These are phyloP conservation scores for Zoroaster sp. DNA, from an alignment of 53 echinoderm and acorn worm genomes.

Conservation along the genomic window DNA sequence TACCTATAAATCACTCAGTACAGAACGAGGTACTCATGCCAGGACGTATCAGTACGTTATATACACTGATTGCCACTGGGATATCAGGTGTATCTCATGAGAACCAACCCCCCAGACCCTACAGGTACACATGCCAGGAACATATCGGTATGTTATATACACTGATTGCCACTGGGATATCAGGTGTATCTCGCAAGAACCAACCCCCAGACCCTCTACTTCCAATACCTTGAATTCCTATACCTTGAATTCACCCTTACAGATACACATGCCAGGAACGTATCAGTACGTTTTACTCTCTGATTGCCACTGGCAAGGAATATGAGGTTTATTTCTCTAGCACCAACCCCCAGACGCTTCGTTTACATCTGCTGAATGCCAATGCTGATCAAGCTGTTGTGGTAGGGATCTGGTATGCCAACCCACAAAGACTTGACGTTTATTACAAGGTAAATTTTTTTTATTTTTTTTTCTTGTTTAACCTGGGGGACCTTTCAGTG, in stretches of 20 bases:
- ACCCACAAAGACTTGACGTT: constrained; percentile 92
- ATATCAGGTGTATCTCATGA: not conserved
- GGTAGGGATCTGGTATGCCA: constrained; percentile 88
- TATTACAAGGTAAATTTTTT: constrained; percentile 60
- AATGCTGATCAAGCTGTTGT: constrained; percentile 59
- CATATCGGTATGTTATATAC: not conserved
- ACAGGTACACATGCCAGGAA: not conserved
- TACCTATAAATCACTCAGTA: no score
- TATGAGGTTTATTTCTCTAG: constrained; percentile 92
- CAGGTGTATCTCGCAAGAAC: not conserved
- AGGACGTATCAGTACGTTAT: not conserved
- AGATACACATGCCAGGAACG: constrained; percentile 68
- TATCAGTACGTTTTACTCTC: constrained; percentile 82
- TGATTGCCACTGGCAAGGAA: constrained; percentile 69
- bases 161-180: not conserved
- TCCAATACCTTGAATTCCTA: not conserved
- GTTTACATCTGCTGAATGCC: constrained; percentile 78
- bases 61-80: not conserved
- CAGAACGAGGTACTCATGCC: not conserved
- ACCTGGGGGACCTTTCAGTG: no score
- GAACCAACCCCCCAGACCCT: not conserved
- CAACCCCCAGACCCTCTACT: not conserved
- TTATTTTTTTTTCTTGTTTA: no score
- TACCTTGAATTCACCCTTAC: not conserved
- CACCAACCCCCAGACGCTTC: constrained; percentile 86